Evolutionary conservation across 1,140 invertebrate species (phyloP), one percentile per base, ranked within the genome.

Genomic region (Aradophagus sp.): DNA sequence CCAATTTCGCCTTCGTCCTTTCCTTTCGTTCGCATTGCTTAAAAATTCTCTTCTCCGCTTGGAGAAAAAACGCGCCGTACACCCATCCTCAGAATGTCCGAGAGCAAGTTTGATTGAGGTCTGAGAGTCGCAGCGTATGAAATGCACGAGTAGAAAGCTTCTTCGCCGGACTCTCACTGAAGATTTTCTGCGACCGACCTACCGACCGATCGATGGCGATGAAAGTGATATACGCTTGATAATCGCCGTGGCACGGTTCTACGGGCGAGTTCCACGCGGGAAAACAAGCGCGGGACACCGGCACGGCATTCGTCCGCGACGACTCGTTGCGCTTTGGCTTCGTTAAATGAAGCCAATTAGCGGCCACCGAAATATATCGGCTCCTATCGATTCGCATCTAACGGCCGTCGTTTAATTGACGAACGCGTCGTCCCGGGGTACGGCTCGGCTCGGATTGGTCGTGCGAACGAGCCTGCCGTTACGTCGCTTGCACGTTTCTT

Each of bases 191-290:
- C 53, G 39, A 59, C 45, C 63, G 47, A 59, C 53, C 63, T 59
- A 59, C 34, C 53, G 55, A 45, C 45, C 63, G 47, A 68, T 68
- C 63, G 65, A 61, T 61, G 41, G 39, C 55, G 65, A 59, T 59
- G 65, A 68, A 61, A 68, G 65, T 68, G 65, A 61, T 61, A 71
- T 48, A 34, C 48, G n/a, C n/a, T n/a, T 55, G 61, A 66, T 66
- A 63, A 71, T 65, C 27, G 52, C 31, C 14, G 36, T 34, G 48
- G 38, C 42, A 59, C 20, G 31, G 41, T 71, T 63, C 55, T 39
- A 44, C 32, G 13, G 42, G 32, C 27, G 31, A 31, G n/a, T n/a
- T 32, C 27, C 42, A 3, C 23, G 36, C 26, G 14, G 20, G 42
- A 2, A 26, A 41, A 41, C 17, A 14, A 17, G 42, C n/a, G 23